Conservation (phyloP, 35 echinoderm and acorn worm genomes). For the Diadema setosum region DNA sequence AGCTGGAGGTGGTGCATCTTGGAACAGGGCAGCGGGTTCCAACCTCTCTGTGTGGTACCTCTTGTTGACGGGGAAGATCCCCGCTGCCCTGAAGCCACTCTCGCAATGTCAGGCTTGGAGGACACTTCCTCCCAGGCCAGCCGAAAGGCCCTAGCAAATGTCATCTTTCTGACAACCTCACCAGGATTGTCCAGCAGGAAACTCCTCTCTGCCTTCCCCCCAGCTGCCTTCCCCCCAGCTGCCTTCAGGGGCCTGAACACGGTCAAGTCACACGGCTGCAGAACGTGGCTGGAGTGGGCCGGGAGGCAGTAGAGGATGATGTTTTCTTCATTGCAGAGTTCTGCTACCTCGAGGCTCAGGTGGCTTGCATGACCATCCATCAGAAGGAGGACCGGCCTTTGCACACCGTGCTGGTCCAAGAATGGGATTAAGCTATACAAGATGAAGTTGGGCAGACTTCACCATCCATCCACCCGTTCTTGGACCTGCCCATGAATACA, state of each 20-base stretch:
- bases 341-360: background rate
- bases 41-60: background rate
- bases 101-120: background rate
- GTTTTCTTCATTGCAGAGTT: conserved; percentile 27
- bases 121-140: background rate
- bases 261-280: conserved; percentile 62
- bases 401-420: background rate
- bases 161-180: conserved; percentile 45
- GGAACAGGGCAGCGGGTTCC: too few species aligned
- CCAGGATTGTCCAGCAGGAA: conserved; percentile 27
- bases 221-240: conserved; percentile 19
- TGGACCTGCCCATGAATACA: conserved; percentile 29
- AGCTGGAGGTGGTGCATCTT: too few species aligned
- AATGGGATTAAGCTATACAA: conserved; percentile 37
- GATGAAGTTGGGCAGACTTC: conserved; percentile 44
- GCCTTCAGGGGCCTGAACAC: conserved; percentile 49
- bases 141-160: background rate
- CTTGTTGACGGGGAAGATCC: background rate
- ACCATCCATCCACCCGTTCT: conserved; percentile 45
- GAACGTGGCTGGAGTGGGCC: conserved; percentile 44
- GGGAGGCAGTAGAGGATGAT: conserved; percentile 51
- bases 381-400: conserved; percentile 23
- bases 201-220: too few species aligned
- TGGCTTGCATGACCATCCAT: conserved; percentile 25
- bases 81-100: background rate